Evolutionary conservation across 2,113 vertebrate species (phyloP).

Genomic region (Cyanoderma ruficeps): DNA sequence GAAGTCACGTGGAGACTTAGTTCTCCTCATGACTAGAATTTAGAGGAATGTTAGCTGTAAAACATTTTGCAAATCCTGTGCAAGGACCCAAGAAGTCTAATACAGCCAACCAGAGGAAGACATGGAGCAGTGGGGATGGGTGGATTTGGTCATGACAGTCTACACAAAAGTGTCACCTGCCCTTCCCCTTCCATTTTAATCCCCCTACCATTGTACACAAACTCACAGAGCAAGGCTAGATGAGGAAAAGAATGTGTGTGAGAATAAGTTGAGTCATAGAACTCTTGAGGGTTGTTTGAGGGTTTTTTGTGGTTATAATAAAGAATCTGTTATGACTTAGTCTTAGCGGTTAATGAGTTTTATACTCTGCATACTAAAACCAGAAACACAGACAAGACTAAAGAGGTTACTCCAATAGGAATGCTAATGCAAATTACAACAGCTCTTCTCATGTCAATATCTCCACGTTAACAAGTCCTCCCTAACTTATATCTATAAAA

Average conservation of each 20-base stretch:
- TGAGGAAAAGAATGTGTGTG: background rate
- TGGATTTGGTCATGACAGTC: background rate
- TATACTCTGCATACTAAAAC: background rate
- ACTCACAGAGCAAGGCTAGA: background rate
- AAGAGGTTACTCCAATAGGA: background rate
- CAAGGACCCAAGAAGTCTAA: background rate
- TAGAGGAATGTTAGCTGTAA: background rate
- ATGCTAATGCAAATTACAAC: background rate
- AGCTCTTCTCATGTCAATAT: background rate
- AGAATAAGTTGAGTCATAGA: background rate
- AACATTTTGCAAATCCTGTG: background rate
- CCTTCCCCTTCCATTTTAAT: background rate
- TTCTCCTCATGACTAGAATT: background rate
- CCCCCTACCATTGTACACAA: background rate
- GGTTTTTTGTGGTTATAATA: background rate
- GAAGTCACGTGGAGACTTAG: rapidly evolving
- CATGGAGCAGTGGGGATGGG: background rate
- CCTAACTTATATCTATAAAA: background rate
- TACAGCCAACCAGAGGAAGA: background rate
- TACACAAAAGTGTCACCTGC: background rate
- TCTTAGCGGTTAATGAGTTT: background rate
- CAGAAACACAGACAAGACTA: background rate
- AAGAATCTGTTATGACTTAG: background rate
- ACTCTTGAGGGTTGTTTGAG: background rate
- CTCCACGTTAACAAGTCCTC: background rate